These are phyloP conservation scores for Amphipoea lucens DNA, from an alignment of 2,888 invertebrate genomes.

Conservation along the genomic window DNA sequence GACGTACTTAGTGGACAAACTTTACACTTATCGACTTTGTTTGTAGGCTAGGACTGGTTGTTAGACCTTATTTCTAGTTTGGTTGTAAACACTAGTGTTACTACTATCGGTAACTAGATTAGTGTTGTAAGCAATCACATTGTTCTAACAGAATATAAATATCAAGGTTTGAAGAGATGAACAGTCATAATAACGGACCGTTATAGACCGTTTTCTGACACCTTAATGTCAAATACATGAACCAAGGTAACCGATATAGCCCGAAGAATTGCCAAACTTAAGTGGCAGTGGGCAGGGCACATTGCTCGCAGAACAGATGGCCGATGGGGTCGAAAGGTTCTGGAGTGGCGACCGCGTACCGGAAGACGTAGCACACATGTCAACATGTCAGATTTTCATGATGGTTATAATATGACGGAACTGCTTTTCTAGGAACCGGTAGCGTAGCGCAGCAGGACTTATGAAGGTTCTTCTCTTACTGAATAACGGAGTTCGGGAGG, in stretches of 20 bases:
- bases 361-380: too few relatives aligned
- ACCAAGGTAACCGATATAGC: too few relatives aligned
- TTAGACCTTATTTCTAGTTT: background rate
- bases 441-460: background rate
- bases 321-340: too few relatives aligned
- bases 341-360: too few relatives aligned
- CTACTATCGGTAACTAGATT: background rate
- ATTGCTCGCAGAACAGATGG: too few relatives aligned
- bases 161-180: background rate
- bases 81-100: constrained; percentile 6
- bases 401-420: background rate
- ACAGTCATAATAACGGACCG: too few relatives aligned
- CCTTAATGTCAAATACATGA: background rate
- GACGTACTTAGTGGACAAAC: constrained; percentile 12
- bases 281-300: too few relatives aligned
- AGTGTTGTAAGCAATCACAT: background rate
- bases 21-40: constrained; percentile 14
- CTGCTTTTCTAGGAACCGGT: background rate
- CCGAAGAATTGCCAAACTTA: too few relatives aligned
- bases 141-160: background rate
- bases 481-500: background rate
- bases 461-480: background rate
- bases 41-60: background rate
- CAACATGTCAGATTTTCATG: background rate
- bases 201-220: background rate